A percentile compares a stretch with the other conserved stretches of the same genome.
Evolutionary conservation across 2,888 invertebrate genomes (phyloP).

Genomic region (Nezara viridula): DNA sequence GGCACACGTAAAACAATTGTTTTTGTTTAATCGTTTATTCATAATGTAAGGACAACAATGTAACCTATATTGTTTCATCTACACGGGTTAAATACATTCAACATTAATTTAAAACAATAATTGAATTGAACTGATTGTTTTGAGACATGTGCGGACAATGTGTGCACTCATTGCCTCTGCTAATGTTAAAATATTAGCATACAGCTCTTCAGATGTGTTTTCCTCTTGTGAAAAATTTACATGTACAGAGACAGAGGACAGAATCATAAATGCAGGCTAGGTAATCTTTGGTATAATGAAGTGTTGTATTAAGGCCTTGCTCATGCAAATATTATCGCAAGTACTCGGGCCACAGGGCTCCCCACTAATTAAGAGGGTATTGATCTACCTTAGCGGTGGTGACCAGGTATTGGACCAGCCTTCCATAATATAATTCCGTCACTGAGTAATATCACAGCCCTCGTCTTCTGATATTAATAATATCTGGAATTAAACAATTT

Average conservation of each 20-base stretch:
- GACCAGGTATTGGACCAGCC: not conserved
- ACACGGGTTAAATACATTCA: conserved; percentile 39
- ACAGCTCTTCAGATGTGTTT: too few relatives aligned
- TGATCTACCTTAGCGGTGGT: not conserved
- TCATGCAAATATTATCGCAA: not conserved
- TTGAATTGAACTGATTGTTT: conserved; percentile 17
- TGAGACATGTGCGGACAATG: not conserved
- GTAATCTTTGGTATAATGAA: not conserved
- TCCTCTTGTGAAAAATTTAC: too few relatives aligned
- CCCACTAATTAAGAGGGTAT: conserved; percentile 8
- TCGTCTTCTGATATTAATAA: too few relatives aligned
- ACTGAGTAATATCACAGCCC: too few relatives aligned
- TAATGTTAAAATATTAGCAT: not conserved
- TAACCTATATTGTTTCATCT: conserved; percentile 28
- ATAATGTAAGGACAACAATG: conserved; percentile 36
- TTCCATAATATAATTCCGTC: not conserved
- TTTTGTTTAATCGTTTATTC: conserved; percentile 5
- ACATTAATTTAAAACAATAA: conserved; percentile 36
- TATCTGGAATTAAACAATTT: too few relatives aligned
- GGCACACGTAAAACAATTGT: not conserved
- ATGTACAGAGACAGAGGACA: too few relatives aligned
- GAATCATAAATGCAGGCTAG: not conserved
- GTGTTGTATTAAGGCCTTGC: not conserved
- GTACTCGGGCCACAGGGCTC: not conserved
- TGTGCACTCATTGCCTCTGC: not conserved